A percentile compares a stretch with the other conserved stretches of the same genome.
These are phyloP conservation scores for Meriones unguiculatus DNA, from an alignment of 2,113 vertebrate genomes.

Conservation along the genomic window DNA sequence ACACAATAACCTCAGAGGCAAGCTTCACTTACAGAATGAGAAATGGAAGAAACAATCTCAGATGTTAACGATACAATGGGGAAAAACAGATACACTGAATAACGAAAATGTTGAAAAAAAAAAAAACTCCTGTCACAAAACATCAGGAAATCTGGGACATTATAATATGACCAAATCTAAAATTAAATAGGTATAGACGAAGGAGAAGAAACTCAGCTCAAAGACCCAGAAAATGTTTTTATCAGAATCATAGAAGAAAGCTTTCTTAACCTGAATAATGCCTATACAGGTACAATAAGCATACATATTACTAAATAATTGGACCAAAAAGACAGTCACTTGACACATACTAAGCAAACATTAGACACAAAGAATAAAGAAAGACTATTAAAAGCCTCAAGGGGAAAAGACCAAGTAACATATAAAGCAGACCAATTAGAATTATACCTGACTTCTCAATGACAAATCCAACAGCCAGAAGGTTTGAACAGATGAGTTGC, in stretches of 20 bases:
- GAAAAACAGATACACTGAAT: too few relatives aligned
- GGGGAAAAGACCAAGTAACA: neutral
- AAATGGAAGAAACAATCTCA: too few relatives aligned
- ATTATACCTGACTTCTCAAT: neutral
- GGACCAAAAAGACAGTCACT: neutral
- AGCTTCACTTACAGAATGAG: too few relatives aligned
- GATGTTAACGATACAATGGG: too few relatives aligned
- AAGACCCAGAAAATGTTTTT: neutral
- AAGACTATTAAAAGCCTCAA: neutral
- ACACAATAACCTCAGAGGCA: too few relatives aligned
- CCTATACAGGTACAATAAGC: neutral
- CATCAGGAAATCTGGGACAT: neutral
- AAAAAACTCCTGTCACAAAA: neutral
- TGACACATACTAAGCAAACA: neutral
- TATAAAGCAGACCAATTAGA: neutral
- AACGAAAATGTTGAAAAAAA: too few relatives aligned
- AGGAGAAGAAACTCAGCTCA: neutral
- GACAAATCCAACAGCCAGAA: neutral
- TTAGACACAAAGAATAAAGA: neutral
- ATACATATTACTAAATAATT: neutral
- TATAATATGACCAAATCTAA: neutral
- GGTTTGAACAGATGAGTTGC: neutral
- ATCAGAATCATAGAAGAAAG: neutral
- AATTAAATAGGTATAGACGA: neutral
- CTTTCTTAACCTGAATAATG: neutral